phyloP scores from a whole-genome alignment of 2,888 invertebrate species.

The Prosapia bicincta region DNA sequence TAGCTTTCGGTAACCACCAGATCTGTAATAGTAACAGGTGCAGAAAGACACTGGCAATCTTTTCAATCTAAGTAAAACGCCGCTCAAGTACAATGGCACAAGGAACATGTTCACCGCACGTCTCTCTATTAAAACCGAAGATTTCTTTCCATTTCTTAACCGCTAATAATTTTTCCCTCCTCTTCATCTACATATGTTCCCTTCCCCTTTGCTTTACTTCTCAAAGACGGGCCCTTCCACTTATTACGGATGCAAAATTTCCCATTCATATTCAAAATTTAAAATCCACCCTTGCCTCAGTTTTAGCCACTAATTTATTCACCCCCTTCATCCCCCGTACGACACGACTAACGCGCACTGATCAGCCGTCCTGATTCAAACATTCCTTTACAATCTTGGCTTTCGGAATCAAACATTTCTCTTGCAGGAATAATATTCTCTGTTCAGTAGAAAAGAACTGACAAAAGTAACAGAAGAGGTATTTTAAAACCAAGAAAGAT shows the following conservation, averaged over 20 bases:
- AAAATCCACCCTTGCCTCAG: constrained; percentile 58
- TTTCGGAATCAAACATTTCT: neutral
- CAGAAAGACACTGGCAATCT: too few species aligned
- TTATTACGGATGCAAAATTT: constrained; percentile 84
- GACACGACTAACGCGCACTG: neutral
- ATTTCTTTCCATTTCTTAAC: neutral
- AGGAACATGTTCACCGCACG: neutral
- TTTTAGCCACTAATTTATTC: constrained; percentile 73
- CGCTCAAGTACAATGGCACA: neutral
- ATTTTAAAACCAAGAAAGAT: too few species aligned
- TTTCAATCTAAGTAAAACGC: too few species aligned
- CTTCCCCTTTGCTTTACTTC: neutral
- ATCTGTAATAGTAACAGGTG: too few species aligned
- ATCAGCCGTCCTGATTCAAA: neutral
- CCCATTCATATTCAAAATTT: constrained; percentile 89
- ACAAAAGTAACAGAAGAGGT: too few species aligned
- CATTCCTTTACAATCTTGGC: neutral
- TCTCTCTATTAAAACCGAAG: neutral
- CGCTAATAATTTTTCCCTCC: neutral
- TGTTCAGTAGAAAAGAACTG: too few species aligned
- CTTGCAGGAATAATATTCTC: too few species aligned
- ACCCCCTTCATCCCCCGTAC: constrained; percentile 43
- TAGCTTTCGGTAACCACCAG: too few species aligned
- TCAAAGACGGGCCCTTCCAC: constrained; percentile 40
- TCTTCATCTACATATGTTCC: constrained; percentile 27